phyloP scores from a whole-genome alignment of 2,888 invertebrate species.

The Eristalinus aeneus region DNA sequence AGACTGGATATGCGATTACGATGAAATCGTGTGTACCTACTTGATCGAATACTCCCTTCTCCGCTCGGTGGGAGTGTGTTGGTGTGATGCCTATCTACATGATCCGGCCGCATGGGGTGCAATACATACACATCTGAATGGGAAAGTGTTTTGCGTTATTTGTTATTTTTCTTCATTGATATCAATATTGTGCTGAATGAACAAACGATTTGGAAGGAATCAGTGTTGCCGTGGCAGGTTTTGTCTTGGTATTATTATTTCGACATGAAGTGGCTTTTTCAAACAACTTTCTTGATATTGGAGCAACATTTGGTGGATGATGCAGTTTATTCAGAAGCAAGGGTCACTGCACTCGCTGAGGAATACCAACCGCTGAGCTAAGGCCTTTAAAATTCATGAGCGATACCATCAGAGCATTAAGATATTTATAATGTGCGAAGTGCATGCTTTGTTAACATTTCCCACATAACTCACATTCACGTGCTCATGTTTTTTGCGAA shows the following conservation, averaged over 20 bases:
- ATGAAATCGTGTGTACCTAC: conserved; percentile 24
- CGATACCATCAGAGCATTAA: neutral
- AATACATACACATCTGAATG: neutral
- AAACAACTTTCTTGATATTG: too few species aligned
- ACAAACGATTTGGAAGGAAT: conserved; percentile 5
- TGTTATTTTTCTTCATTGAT: conserved; percentile 20
- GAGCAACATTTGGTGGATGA: too few species aligned
- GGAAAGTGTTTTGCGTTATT: conserved; percentile 29
- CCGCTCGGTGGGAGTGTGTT: neutral
- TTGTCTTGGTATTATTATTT: neutral
- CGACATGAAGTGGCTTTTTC: too few species aligned
- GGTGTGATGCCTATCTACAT: neutral
- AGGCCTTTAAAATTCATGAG: neutral
- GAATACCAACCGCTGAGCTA: neutral
- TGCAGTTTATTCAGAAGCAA: too few species aligned
- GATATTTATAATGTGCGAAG: neutral
- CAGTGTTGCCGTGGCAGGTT: conserved; percentile 18
- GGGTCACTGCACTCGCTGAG: too few species aligned
- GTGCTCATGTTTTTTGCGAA: neutral
- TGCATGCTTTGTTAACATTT: neutral
- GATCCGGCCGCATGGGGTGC: neutral
- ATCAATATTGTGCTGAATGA: conserved; percentile 45
- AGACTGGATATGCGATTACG: conserved; percentile 2
- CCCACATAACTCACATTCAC: neutral
- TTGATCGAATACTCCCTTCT: neutral